Evolutionary conservation across 2,797 vertebrate species (phyloP).

Genomic region (Halcyon smyrnensis): DNA sequence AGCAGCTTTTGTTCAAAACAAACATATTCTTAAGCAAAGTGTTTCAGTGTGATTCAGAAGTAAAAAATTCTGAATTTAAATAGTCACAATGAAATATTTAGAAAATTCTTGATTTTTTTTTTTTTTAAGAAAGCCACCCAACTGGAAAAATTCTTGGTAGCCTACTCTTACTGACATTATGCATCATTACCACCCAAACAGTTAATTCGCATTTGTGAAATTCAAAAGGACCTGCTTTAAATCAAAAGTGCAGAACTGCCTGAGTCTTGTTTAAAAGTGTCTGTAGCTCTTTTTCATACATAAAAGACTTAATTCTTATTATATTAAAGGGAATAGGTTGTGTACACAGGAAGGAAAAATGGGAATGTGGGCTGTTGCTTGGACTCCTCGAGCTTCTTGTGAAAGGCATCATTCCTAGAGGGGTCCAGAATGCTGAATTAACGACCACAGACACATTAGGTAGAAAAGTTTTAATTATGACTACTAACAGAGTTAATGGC

Average conservation of each 20-base stretch:
- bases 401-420: background rate
- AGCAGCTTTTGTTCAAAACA: background rate
- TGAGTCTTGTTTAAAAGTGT: background rate
- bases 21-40: background rate
- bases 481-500: background rate
- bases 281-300: background rate
- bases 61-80: background rate
- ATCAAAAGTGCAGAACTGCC: background rate
- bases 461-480: background rate
- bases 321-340: background rate
- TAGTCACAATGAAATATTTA: background rate
- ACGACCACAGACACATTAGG: background rate
- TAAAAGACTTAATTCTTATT: background rate
- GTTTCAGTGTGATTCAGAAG: background rate
- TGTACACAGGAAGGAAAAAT: background rate
- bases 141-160: background rate
- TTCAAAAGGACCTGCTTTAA: background rate
- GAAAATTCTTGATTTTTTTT: background rate
- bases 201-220: background rate
- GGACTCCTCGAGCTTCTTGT: background rate
- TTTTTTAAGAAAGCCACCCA: background rate
- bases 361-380: background rate
- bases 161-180: background rate
- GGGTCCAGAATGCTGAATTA: background rate
- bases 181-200: background rate